Evolutionary conservation across 2,888 invertebrate species (phyloP).

Genomic region (Eristalinus aeneus): DNA sequence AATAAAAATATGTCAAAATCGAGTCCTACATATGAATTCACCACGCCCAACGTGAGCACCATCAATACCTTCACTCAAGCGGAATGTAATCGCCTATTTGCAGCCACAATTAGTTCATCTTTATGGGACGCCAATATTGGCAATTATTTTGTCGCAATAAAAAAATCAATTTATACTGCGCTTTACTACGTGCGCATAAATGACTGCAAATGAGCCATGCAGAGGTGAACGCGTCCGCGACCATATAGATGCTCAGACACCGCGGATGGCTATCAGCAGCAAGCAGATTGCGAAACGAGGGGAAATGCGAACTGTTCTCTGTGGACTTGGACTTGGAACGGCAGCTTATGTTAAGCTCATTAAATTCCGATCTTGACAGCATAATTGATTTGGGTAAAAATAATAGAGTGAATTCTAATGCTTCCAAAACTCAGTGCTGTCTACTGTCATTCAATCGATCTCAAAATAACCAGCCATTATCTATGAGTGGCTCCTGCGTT

Average conservation of each 20-base stretch:
- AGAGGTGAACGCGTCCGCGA: not conserved
- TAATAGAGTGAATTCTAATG: too few species aligned
- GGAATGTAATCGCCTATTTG: not conserved
- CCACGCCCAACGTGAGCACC: too few species aligned
- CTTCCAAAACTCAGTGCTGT: too few species aligned
- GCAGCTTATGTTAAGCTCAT: too few species aligned
- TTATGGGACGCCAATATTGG: not conserved
- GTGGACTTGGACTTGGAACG: too few species aligned
- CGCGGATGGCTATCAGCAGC: not conserved
- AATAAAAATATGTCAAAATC: too few species aligned
- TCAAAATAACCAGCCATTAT: too few species aligned
- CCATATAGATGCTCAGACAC: not conserved
- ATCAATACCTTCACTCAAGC: not conserved
- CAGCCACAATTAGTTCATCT: not conserved
- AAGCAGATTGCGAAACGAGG: not conserved
- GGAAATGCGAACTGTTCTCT: not conserved
- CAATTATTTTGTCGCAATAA: conserved; percentile 10
- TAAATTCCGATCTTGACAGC: too few species aligned
- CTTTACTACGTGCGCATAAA: not conserved
- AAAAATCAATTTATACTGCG: not conserved
- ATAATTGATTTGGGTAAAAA: too few species aligned
- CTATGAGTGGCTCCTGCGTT: too few species aligned
- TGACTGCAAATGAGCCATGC: not conserved
- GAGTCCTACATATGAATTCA: too few species aligned
- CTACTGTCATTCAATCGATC: too few species aligned